These are phyloP conservation scores for Drosophila algonquin DNA, from an alignment of 2,888 invertebrate species.

Conservation along the genomic window DNA sequence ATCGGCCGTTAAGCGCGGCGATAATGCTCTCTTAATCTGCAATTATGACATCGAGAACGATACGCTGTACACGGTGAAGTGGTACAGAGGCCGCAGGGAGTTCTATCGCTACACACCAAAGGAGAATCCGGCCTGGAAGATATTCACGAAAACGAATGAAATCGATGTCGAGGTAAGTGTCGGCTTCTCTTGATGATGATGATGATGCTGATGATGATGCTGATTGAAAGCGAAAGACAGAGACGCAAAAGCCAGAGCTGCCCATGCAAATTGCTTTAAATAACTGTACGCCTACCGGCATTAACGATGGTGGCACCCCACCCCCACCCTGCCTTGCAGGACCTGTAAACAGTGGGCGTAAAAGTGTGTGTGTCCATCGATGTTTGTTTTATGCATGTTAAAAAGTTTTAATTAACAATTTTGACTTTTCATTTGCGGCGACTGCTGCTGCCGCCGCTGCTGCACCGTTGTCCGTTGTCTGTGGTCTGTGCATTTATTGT, in stretches of 20 bases:
- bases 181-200: conserved; percentile 12
- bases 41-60: conserved; percentile 91
- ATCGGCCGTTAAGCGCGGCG: conserved; percentile 87
- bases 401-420: conserved; percentile 79
- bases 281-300: conserved; percentile 50
- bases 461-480: not conserved
- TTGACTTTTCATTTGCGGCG: conserved; percentile 69
- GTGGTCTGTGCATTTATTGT: conserved; percentile 46
- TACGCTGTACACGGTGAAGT: conserved; percentile 94
- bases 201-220: conserved; percentile 29
- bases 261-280: conserved; percentile 61
- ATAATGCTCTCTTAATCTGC: conserved; percentile 88
- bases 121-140: conserved; percentile 89
- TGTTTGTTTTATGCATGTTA: conserved; percentile 73
- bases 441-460: too few relatives aligned
- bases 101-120: conserved; percentile 93
- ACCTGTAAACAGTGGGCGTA: conserved; percentile 48
- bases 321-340: conserved; percentile 3
- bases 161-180: conserved; percentile 90
- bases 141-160: conserved; percentile 88
- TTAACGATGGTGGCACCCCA: conserved; percentile 43
- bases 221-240: conserved; percentile 43
- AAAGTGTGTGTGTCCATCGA: conserved; percentile 31
- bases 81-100: conserved; percentile 93
- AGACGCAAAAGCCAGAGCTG: conserved; percentile 44